Evolutionary conservation across 1,140 invertebrate species (phyloP).

Genomic region (Caenorhabditis remanei): DNA sequence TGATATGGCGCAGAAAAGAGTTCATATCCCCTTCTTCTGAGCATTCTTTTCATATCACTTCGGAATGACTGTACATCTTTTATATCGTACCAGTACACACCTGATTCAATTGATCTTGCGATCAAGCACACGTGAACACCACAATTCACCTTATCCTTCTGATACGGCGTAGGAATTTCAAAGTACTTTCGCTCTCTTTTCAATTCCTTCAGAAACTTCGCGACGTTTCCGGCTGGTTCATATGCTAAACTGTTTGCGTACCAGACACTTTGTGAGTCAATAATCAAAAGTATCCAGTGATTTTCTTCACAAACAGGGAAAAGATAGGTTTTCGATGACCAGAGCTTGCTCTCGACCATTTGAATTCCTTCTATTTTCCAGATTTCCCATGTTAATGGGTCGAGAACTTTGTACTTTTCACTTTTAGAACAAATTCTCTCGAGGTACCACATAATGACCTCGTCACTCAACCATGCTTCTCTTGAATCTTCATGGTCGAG

Average conservation of each 20-base stretch:
- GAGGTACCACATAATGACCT: neutral
- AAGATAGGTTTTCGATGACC: neutral
- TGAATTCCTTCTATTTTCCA: neutral
- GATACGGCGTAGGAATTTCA: neutral
- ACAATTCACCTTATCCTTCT: neutral
- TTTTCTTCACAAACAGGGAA: neutral
- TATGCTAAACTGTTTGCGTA: neutral
- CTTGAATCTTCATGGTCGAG: neutral
- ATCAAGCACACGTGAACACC: neutral
- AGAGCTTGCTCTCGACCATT: neutral
- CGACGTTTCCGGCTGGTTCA: neutral
- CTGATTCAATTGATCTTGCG: neutral
- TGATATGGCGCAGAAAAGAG: neutral
- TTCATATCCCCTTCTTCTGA: neutral
- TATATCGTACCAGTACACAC: neutral
- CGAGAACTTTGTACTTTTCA: neutral
- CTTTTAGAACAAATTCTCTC: neutral
- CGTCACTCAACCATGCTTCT: neutral
- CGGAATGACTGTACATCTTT: neutral
- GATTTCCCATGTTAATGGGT: neutral
- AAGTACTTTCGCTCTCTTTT: neutral
- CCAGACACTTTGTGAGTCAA: neutral
- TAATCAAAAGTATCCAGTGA: neutral
- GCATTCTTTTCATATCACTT: neutral
- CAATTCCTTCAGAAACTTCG: neutral